Conservation (phyloP, 2,797 vertebrate genomes). For the Clamator glandarius region DNA sequence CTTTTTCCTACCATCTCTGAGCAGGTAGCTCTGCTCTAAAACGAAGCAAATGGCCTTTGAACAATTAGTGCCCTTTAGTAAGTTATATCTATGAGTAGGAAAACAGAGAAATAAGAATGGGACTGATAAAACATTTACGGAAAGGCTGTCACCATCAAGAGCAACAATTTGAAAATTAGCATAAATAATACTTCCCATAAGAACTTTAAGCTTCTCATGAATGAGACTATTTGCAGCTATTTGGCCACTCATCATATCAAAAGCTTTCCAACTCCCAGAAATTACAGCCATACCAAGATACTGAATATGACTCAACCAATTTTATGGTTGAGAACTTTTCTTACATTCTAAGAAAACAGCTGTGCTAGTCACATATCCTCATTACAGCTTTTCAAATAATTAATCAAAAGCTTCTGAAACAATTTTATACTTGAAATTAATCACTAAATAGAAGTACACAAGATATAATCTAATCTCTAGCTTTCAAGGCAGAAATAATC, state of each 20-base stretch:
- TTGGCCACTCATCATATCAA: not conserved
- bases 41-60: not conserved
- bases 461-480: not conserved
- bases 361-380: not conserved
- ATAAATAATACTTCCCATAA: not conserved
- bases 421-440: not conserved
- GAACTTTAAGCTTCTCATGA: not conserved
- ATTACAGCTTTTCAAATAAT: not conserved
- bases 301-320: not conserved
- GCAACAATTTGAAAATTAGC: not conserved
- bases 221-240: not conserved
- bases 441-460: not conserved
- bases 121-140: not conserved
- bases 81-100: not conserved
- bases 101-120: not conserved
- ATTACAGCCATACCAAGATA: not conserved
- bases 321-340: not conserved
- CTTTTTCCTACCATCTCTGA: not conserved
- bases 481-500: not conserved
- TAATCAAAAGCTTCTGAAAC: conserved; percentile 2
- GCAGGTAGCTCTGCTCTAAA: not conserved
- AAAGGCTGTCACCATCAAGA: not conserved
- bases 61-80: not conserved
- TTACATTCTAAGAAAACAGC: not conserved
- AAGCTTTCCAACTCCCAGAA: conserved; percentile 19